Evolutionary conservation across 1,140 invertebrate species (phyloP), one percentile per base, ranked within the genome.

Genomic region (Hylaeus anthracinus): DNA sequence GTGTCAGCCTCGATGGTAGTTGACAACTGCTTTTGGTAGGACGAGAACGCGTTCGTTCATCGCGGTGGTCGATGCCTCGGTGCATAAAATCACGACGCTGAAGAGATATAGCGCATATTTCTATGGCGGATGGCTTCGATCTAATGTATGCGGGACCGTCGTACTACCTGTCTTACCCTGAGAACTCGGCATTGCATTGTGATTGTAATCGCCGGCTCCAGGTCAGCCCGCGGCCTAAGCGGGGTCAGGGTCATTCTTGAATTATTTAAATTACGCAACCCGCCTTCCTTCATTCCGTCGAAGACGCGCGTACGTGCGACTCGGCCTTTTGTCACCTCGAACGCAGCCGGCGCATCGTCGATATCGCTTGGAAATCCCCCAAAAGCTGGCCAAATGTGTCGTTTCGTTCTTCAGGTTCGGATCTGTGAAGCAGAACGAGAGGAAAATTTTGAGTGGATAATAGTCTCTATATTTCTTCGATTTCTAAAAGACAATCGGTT

Each of bases 101-200:
- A 39, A n/a, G 26, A 65, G 53, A 75, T 83, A 63, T 74, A 72
- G 63, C 64, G 56, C 72, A 81, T 81, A 82, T 81, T 74, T 84
- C 63, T 73, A 73, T 55, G 15, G 4, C 41, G 58, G 77, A 86
- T 78, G 66, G 69, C 64, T 84, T 76, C 61, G 65, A 84, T 84
- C 76, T 88, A 88, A 88, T 88, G 48, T 85, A 88, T 88, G 86
- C 86, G 72, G 85, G 72, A 65, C 70, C 79, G 74, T 63, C 58
- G 86, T 63, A 88, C 89, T 90, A 90, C 88, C 89, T 90, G 89
- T 90, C 88, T 90, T 90, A 90, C 88, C 89, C 88, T 86, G 84
- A 89, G 86, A 90, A 88, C 83, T 82, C 83, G 75, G 15, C 80
- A 63, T 37, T 74, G 82, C 88, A 90, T 90, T 90, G 89, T 90